Base-by-base conservation (phyloP, 2,888 invertebrate species). In the Yponomeuta malinellus region DNA sequence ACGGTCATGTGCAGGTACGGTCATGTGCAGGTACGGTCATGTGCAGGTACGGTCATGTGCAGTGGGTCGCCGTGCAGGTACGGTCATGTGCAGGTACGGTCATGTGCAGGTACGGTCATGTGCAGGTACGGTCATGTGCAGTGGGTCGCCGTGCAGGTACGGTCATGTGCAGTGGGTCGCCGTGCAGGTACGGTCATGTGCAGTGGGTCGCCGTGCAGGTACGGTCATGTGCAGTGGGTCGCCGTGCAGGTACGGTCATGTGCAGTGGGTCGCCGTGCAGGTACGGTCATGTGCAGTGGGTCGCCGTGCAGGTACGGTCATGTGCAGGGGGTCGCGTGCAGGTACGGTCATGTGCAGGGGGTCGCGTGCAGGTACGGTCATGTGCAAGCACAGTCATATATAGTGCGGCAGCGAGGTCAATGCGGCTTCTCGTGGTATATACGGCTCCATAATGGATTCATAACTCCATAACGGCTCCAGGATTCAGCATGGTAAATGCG, bases 251-350 rank as follows among this genome's bases (percentile, higher is more conserved):
- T 33, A 23, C 23, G 23, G 23, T 23, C 23, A 23, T 23, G 23
- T 23, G 23, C 0, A 23, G 97, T 97, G 52, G 15, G 15, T 23
- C 23, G 23, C 23, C 23, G 23, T 23, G 23, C 23, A 23, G 12
- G 52, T 52, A 52, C 12, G 52, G 33, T 33, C 33, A 33, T 23
- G 43, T 52, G 52, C 12, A 1, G 15, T 15, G 52, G 15, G 52
- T 2, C 52, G 15, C 52, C 10, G 52, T 52, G 5, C 10, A 52
- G 12, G 52, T 52, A 52, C 12, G 52, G 33, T 33, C 33, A 33
- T 23, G 33, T 96, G 70, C 96, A 97, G 84, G 97, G 97, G 1
- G 97, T 97, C 70, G 95, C 23, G 23, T 23, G 23, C 23, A 23
- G 12, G 52, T 52, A 52, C 12, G 52, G 33, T 33, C 33, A 33